These are phyloP conservation scores for Nebria ingens DNA, from an alignment of 1,140 invertebrate genomes.

Conservation along the genomic window DNA sequence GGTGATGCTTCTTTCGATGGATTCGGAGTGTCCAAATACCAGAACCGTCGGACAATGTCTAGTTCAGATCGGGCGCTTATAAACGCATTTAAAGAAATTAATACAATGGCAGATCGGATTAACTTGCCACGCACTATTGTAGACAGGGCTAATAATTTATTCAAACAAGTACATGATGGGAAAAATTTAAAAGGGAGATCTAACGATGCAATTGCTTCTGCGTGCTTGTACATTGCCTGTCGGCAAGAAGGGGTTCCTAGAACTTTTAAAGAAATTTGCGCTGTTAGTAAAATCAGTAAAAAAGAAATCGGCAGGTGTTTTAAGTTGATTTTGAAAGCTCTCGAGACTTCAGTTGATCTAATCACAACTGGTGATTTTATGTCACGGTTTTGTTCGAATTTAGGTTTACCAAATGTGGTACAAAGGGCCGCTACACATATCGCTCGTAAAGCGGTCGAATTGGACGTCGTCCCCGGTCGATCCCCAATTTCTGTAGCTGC, in stretches of 20 bases:
- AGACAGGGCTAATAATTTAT: slow-evolving; percentile 90
- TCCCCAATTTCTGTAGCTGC: slow-evolving; percentile 98
- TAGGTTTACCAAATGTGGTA: slow-evolving; percentile 80
- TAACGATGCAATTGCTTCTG: slow-evolving; percentile 97
- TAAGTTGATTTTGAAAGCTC: slow-evolving; percentile 83
- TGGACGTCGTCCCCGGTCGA: slow-evolving; percentile 96
- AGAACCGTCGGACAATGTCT: slow-evolving; percentile 86
- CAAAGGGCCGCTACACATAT: slow-evolving; percentile 95
- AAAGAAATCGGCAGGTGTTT: slow-evolving; percentile 98
- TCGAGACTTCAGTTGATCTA: slow-evolving; percentile 92
- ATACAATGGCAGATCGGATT: slow-evolving; percentile 94
- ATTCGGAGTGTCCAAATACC: slow-evolving; percentile 86
- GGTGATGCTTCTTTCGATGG: slow-evolving; percentile 62
- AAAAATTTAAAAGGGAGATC: slow-evolving; percentile 90
- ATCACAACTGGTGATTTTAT: slow-evolving; percentile 99
- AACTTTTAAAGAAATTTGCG: slow-evolving; percentile 99
- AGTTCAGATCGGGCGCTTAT: slow-evolving; percentile 89
- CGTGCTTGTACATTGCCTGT: slow-evolving; percentile 98
- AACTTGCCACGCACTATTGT: slow-evolving; percentile 92
- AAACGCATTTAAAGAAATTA: slow-evolving; percentile 94
- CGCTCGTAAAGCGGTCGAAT: slow-evolving; percentile 89
- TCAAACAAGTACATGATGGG: slow-evolving; percentile 97
- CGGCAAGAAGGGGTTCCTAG: slow-evolving; percentile 96
- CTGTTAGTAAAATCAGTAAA: slow-evolving; percentile 96
- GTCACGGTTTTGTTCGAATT: slow-evolving; percentile 81